phyloP scores from a whole-genome alignment of 1,140 invertebrate genomes.

The Akabosia matsudoensis region DNA sequence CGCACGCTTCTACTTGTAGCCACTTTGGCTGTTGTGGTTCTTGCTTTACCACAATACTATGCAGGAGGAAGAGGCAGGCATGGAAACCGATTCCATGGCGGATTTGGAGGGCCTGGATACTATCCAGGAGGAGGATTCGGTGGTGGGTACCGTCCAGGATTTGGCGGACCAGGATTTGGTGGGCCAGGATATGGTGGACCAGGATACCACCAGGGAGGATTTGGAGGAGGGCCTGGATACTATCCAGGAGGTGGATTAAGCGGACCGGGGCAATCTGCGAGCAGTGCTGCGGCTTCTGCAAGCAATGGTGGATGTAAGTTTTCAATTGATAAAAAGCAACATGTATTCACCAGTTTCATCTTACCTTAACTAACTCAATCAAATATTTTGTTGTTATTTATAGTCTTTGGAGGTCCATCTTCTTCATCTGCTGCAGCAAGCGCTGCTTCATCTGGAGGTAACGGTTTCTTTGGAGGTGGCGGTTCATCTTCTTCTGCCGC shows the following conservation, averaged over 20 bases:
- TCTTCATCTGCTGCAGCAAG: background rate
- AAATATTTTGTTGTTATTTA: background rate
- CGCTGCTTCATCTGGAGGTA: background rate
- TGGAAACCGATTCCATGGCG: background rate
- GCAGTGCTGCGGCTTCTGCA: constrained; percentile 1
- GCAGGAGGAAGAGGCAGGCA: background rate
- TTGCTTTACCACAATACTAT: background rate
- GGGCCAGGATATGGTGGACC: background rate
- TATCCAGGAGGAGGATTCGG: constrained; percentile 3
- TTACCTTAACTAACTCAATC: background rate
- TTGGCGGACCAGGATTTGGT: background rate
- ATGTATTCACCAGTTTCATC: background rate
- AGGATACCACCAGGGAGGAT: background rate
- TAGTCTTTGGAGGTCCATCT: background rate
- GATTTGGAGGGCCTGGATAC: background rate
- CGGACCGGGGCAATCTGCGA: constrained; percentile 1
- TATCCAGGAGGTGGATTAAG: background rate
- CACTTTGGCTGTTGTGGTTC: background rate
- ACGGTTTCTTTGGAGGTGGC: background rate
- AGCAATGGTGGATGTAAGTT: background rate
- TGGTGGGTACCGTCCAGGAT: background rate
- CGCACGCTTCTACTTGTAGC: background rate
- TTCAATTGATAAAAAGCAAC: background rate
- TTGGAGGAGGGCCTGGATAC: background rate
- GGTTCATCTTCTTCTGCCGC: background rate